Conservation (phyloP, 2,888 invertebrate genomes). For the Zaprionus obscuricornis region DNA sequence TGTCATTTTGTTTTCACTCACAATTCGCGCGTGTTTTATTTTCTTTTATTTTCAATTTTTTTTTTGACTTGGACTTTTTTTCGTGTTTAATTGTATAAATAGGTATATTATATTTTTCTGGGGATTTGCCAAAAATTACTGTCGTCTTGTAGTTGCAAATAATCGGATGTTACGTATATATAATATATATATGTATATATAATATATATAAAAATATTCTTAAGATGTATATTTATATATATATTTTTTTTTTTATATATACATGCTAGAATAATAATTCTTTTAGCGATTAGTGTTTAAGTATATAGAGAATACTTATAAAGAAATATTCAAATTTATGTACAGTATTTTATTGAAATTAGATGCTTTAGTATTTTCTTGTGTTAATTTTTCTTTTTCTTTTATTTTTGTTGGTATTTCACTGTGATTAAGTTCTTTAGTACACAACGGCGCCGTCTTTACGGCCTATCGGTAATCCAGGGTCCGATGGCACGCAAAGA, state of each 20-base stretch:
- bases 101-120: slow-evolving; percentile 42
- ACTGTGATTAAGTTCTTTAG: slow-evolving; percentile 26
- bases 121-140: slow-evolving; percentile 46
- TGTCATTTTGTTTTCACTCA: slow-evolving; percentile 19
- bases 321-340: no score
- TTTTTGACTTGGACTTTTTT: no score
- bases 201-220: background rate
- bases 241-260: background rate
- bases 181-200: slow-evolving; percentile 8
- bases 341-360: no score
- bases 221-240: background rate
- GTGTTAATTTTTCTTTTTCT: background rate
- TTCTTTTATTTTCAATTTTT: no score
- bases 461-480: slow-evolving; percentile 78
- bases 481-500: slow-evolving; percentile 71
- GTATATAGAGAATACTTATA: no score
- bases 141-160: slow-evolving; percentile 25
- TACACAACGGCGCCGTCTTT: slow-evolving; percentile 37
- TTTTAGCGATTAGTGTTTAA: no score
- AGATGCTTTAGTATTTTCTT: background rate
- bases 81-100: slow-evolving; percentile 46
- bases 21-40: background rate
- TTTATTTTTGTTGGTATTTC: slow-evolving; percentile 12
- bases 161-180: slow-evolving; percentile 37
- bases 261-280: no score